These are phyloP conservation scores for Rhinogobius similis DNA, from an alignment of 2,113 vertebrate genomes.

Conservation along the genomic window DNA sequence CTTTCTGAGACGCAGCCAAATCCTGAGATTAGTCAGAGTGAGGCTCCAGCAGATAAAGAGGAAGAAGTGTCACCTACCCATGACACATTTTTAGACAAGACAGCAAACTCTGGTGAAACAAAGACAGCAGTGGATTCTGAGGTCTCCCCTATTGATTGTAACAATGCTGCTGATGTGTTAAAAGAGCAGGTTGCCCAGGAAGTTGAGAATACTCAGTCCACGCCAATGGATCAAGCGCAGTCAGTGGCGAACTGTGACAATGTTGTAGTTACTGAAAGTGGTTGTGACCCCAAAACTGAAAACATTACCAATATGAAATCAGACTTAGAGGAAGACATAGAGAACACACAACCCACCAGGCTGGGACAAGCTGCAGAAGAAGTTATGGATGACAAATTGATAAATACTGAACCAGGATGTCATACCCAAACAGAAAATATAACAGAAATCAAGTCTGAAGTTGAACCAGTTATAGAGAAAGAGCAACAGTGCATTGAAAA, in stretches of 20 bases:
- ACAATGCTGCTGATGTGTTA: background rate
- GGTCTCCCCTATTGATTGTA: slow-evolving; percentile 23
- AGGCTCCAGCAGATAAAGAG: slow-evolving; percentile 35
- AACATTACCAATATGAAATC: background rate
- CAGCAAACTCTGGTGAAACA: slow-evolving; percentile 28
- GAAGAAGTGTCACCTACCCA: slow-evolving; percentile 28
- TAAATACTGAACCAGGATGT: slow-evolving; percentile 7
- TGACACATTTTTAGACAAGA: slow-evolving; percentile 40
- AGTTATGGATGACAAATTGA: slow-evolving; percentile 1
- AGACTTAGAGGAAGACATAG: background rate
- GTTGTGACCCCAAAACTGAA: background rate
- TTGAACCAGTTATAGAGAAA: slow-evolving; percentile 22
- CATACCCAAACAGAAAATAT: slow-evolving; percentile 9
- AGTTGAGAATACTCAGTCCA: slow-evolving; percentile 8
- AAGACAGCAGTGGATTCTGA: slow-evolving; percentile 12
- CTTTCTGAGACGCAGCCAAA: slow-evolving; percentile 37
- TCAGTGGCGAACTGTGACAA: background rate
- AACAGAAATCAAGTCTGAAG: slow-evolving; percentile 14
- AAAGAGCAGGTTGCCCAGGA: slow-evolving; percentile 9
- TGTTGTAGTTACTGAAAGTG: background rate
- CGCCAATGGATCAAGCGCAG: slow-evolving; percentile 8
- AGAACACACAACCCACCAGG: slow-evolving; percentile 1
- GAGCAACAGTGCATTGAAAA: background rate
- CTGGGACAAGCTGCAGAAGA: slow-evolving; percentile 12
- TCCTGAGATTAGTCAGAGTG: slow-evolving; percentile 21